Evolutionary conservation across 1,140 invertebrate species (phyloP).

Genomic region (Ericerus pela): DNA sequence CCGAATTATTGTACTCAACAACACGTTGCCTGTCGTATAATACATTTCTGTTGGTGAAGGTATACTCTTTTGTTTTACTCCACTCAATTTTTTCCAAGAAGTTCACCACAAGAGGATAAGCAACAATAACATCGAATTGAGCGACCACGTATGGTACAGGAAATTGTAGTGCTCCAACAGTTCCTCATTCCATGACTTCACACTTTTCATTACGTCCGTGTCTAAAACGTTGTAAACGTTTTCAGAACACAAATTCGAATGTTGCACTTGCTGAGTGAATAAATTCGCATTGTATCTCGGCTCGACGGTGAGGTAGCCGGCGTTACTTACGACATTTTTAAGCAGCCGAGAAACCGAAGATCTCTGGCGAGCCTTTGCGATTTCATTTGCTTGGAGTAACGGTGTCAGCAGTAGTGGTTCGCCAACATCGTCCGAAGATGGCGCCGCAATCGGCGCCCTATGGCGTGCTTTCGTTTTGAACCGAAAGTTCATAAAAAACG

Average conservation of each 20-base stretch:
- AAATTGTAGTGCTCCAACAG: slow-evolving; percentile 49
- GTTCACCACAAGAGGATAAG: slow-evolving; percentile 58
- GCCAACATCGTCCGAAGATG: background rate
- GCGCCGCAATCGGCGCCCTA: background rate
- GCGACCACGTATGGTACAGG: slow-evolving; percentile 48
- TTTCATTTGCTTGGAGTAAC: background rate
- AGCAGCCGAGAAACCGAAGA: background rate
- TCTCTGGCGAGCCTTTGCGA: background rate
- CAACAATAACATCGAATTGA: slow-evolving; percentile 68
- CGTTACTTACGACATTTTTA: background rate
- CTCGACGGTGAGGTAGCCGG: too few species aligned
- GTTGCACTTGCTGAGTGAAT: slow-evolving; percentile 32
- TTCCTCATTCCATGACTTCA: slow-evolving; percentile 53
- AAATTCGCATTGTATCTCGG: too few species aligned
- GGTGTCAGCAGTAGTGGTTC: background rate
- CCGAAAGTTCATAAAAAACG: background rate
- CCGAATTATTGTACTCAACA: slow-evolving; percentile 20
- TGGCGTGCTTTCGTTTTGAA: too few species aligned
- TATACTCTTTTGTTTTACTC: slow-evolving; percentile 44
- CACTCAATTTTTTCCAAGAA: slow-evolving; percentile 41
- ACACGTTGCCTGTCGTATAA: slow-evolving; percentile 9
- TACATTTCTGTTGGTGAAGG: slow-evolving; percentile 30
- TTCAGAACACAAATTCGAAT: too few species aligned
- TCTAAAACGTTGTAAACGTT: slow-evolving; percentile 52
- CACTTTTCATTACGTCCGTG: slow-evolving; percentile 67